Evolutionary conservation across 2,113 vertebrate species (phyloP), one percentile per base, ranked within the genome.

Genomic region (Bufo gargarizans): DNA sequence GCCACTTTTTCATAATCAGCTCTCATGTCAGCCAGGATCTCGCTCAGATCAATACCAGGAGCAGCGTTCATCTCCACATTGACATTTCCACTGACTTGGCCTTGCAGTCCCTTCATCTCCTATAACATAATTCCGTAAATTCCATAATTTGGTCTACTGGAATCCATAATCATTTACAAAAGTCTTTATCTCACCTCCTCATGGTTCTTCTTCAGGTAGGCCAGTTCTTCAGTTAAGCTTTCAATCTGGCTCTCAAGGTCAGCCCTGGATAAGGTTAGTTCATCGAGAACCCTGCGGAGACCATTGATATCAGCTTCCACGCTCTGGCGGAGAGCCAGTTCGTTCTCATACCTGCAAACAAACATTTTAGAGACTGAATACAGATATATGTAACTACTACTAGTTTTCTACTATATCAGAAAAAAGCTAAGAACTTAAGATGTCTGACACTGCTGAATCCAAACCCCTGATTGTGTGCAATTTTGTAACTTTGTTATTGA

Each of bases 31-130:
- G 89, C 12, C 83, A 96, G 84, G 0, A 91, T 77, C 59, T 87
- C 59, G 0, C 20, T 49, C 86, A 95, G 89, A 50, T 95, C 90
- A 1, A 67, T 53, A 17, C 92, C 91, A 0, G 89, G 17, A 4
- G 90, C 0, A 7, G 85, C 88, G 78, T 95, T 94, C 82, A 96
- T 84, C 80, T 93, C 90, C 0, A 95, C 94, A 1, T 93, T 91
- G 19, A 96, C 93, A 2, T 10, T 4, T 2, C 92, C 92, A 0
- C 3, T 20, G 20, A 90, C 78, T 86, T 92, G 88, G 3, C 10
- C 4, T 9, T 89, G 91, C 85, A 91, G 0, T 67, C 76, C 43
- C 1, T 7, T 9, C 86, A 94, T 63, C 20, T 96, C 94, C 95
- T 96, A 88, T n/a, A 56, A 2, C 17, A 17, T 50, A 76, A 76